A percentile compares a stretch with the other conserved stretches of the same genome.
Evolutionary conservation across 2,113 vertebrate species (phyloP).

Genomic region (Bostrychus sinensis): DNA sequence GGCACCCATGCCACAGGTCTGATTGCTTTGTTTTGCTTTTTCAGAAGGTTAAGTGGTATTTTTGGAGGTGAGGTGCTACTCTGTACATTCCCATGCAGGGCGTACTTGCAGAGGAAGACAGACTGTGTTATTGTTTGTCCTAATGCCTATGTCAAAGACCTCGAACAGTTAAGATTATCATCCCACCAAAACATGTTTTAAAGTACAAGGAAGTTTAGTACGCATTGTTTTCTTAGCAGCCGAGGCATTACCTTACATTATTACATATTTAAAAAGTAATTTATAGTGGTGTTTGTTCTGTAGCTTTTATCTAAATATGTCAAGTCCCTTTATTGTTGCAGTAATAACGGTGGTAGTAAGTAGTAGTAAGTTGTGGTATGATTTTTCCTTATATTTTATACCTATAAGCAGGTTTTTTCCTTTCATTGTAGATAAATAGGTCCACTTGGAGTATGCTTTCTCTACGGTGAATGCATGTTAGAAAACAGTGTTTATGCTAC

Average conservation of each 20-base stretch:
- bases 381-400: no score
- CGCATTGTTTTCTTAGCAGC: not conserved
- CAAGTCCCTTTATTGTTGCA: no score
- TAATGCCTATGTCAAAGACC: slow-evolving; percentile 39
- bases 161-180: slow-evolving; percentile 45
- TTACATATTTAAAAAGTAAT: not conserved
- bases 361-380: no score
- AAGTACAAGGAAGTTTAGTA: slow-evolving; percentile 3
- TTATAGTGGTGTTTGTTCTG: not conserved
- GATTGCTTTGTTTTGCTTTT: slow-evolving; percentile 30
- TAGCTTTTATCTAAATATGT: no score
- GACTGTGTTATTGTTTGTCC: slow-evolving; percentile 49
- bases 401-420: no score
- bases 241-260: not conserved
- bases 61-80: slow-evolving; percentile 42
- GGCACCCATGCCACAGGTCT: not conserved
- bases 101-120: slow-evolving; percentile 56
- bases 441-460: no score
- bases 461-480: no score
- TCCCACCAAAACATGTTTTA: slow-evolving; percentile 25
- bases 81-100: slow-evolving; percentile 32
- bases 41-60: slow-evolving; percentile 48
- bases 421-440: no score
- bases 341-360: no score
- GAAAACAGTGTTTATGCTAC: no score